phyloP scores from a whole-genome alignment of 2,113 vertebrate genomes.

The Noctilio leporinus region DNA sequence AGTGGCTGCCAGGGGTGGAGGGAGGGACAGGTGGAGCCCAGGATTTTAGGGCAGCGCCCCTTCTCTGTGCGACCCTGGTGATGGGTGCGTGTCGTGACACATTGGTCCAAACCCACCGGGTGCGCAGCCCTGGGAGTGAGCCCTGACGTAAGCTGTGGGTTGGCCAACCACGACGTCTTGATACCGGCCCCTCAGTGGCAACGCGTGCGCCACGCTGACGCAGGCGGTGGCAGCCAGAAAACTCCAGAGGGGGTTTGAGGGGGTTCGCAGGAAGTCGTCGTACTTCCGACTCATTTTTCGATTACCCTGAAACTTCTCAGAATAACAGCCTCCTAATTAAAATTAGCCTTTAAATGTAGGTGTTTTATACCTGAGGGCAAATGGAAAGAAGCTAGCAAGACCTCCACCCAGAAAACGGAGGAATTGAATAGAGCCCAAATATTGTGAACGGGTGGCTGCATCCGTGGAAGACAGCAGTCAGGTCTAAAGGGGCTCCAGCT shows the following conservation, averaged over 20 bases:
- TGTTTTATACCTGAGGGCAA: not conserved
- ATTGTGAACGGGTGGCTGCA: not conserved
- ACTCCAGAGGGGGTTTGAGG: accelerated
- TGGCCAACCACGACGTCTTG: not conserved
- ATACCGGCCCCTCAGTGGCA: not conserved
- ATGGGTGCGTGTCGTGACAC: accelerated
- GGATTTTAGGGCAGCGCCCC: not conserved
- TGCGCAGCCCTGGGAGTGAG: not conserved
- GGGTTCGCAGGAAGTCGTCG: not conserved
- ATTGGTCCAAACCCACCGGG: not conserved
- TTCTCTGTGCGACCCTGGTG: not conserved
- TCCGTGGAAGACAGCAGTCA: not conserved
- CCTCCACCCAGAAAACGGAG: not conserved
- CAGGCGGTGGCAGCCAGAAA: not conserved
- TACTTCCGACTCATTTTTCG: not conserved
- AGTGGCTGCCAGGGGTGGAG: too few species aligned
- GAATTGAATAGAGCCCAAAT: not conserved
- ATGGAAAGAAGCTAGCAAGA: not conserved
- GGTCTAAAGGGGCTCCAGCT: too few species aligned
- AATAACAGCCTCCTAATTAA: not conserved
- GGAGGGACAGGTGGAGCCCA: not conserved
- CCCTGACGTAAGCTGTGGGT: not conserved
- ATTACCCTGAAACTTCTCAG: not conserved
- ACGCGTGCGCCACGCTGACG: not conserved
- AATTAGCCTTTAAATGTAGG: not conserved